Conservation (phyloP, 2,888 invertebrate genomes). For the Catocala sponsa region DNA sequence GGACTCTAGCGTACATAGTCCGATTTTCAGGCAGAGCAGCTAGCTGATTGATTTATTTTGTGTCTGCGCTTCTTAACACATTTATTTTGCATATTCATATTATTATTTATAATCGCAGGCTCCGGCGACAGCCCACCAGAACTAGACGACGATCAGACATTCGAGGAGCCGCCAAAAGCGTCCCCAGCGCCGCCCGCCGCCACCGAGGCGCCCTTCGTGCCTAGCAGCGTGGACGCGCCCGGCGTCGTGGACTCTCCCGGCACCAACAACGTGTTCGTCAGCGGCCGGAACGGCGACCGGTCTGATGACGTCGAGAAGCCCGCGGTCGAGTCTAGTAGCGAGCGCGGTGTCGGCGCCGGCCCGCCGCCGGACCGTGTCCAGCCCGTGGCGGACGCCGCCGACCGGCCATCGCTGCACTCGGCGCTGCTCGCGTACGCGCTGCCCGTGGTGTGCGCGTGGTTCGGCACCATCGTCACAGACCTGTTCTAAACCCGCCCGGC, state of each 20-base stretch:
- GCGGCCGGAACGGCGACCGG: slow-evolving; percentile 35
- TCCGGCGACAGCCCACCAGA: slow-evolving; percentile 68
- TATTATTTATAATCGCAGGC: slow-evolving; percentile 53
- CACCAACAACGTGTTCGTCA: slow-evolving; percentile 67
- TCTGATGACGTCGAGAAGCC: neutral
- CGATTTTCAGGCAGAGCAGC: too few species aligned
- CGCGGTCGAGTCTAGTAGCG: slow-evolving; percentile 2
- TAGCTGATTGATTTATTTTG: too few species aligned
- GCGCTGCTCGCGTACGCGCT: slow-evolving; percentile 93
- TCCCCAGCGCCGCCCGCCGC: slow-evolving; percentile 42
- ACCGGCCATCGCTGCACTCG: slow-evolving; percentile 85
- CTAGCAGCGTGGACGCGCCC: slow-evolving; percentile 64
- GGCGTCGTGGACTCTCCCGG: slow-evolving; percentile 62
- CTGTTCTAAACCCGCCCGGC: slow-evolving; percentile 90
- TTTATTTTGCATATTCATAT: neutral
- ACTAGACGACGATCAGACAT: slow-evolving; percentile 56
- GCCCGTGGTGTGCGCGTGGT: slow-evolving; percentile 95
- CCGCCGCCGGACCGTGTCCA: slow-evolving; percentile 52
- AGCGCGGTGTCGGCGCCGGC: slow-evolving; percentile 2
- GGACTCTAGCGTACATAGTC: too few species aligned
- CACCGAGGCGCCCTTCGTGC: slow-evolving; percentile 65
- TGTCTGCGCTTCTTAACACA: too few species aligned
- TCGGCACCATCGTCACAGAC: slow-evolving; percentile 94
- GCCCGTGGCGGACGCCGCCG: slow-evolving; percentile 71
- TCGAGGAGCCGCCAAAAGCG: slow-evolving; percentile 48